Evolutionary conservation across 2,888 invertebrate species (phyloP), one percentile per base, ranked within the genome.

Genomic region (Neocrepidodera transversa): DNA sequence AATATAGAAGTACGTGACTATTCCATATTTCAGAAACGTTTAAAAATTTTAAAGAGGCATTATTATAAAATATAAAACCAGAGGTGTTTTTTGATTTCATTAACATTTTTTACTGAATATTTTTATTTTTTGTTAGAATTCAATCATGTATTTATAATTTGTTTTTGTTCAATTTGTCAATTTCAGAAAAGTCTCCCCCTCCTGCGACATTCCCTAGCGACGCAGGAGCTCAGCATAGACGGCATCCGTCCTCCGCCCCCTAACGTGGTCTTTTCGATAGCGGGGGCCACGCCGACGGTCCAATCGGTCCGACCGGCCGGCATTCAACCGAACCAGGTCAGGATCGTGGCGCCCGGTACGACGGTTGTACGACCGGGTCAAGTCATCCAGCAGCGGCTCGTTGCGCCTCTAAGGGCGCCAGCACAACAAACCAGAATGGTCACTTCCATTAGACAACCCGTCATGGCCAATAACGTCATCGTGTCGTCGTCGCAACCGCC

Each of bases 141-240:
- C n/a, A n/a, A n/a, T n/a, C n/a, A n/a, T n/a, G n/a, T n/a, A n/a
- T n/a, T n/a, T n/a, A n/a, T n/a, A n/a, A n/a, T n/a, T n/a, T n/a
- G n/a, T n/a, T n/a, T n/a, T n/a, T n/a, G n/a, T n/a, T n/a, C n/a
- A n/a, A n/a, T n/a, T n/a, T n/a, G 17, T 6, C 30, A 28, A 70
- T 81, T 83, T 72, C 83, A 94, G 93, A 97, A 95, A 91, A 97
- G 96, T 82, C 84, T 97, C 79, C 97, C 97, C 32, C 85, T 95
- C 66, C 84, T 97, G 65, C 87, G 97, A 58, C 93, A 95, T 79
- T 95, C 95, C 13, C 83, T 97, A 70, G 91, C 91, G 62, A 91
- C 88, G 36, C 92, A 93, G 80, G 96, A 96, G 81, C 84, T 97
- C 76, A 87, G 90, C 23, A 97, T 98, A 72, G 97, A 97, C 69